Percentiles rank a stretch among this genome's conserved stretches.
Evolutionary conservation across 2,113 vertebrate genomes (phyloP).

Genomic region (Elephantulus edwardii): DNA sequence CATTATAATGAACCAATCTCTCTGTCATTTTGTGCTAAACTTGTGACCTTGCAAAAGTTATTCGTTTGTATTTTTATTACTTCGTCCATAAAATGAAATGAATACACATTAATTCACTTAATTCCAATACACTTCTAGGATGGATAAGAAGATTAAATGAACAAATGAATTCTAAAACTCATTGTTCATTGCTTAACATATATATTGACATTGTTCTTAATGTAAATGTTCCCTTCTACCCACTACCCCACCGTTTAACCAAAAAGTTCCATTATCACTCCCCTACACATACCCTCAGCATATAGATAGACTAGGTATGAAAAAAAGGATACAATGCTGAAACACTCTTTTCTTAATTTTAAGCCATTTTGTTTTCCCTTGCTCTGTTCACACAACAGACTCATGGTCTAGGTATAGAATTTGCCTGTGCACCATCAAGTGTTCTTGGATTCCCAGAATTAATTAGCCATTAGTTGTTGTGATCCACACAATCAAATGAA

Average conservation of each 20-base stretch:
- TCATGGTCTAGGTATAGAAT: too few species aligned
- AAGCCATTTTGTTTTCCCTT: too few species aligned
- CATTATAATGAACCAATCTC: not conserved
- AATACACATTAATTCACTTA: too few species aligned
- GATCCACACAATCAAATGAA: too few species aligned
- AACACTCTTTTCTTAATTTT: too few species aligned
- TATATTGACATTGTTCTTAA: not conserved
- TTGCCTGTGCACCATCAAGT: too few species aligned
- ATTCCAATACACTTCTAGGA: not conserved
- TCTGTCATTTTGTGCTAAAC: not conserved
- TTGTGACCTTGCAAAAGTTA: not conserved
- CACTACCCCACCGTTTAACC: not conserved
- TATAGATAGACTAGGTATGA: too few species aligned
- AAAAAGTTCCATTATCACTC: not conserved
- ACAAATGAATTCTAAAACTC: not conserved
- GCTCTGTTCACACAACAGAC: too few species aligned
- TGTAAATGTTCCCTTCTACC: not conserved
- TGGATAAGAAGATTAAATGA: not conserved
- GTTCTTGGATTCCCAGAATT: too few species aligned
- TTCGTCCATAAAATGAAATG: not conserved
- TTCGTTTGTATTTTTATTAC: not conserved
- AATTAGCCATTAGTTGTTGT: too few species aligned
- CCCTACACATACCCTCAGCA: not conserved
- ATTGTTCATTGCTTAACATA: not conserved
- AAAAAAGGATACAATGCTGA: too few species aligned